A percentile compares a stretch with the other conserved stretches of the same genome.
phyloP scores from a whole-genome alignment of 2,888 invertebrate species.

The Kuschelorhynchus macadamiae region DNA sequence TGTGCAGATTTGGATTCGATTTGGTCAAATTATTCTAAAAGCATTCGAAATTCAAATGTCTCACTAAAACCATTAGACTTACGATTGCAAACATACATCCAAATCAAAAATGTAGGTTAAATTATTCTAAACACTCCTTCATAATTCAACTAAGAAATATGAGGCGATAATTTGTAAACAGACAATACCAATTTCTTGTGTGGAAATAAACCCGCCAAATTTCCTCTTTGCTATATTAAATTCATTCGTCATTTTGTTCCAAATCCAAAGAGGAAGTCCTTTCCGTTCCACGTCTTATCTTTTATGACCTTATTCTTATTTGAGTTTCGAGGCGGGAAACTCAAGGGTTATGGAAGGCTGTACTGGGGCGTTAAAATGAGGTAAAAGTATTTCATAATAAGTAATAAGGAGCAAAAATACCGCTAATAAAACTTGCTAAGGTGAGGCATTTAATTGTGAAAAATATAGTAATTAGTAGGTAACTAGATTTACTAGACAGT shows the following conservation, averaged over 20 bases:
- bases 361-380: too few species aligned
- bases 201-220: slow-evolving; percentile 3
- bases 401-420: too few species aligned
- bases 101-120: background rate
- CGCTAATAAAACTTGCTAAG: too few species aligned
- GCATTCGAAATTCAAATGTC: too few species aligned
- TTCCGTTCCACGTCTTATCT: slow-evolving; percentile 35
- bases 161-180: background rate
- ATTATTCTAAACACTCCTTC: background rate
- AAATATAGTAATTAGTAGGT: too few species aligned
- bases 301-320: slow-evolving; percentile 43
- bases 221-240: slow-evolving; percentile 38
- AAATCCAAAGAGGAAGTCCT: slow-evolving; percentile 35
- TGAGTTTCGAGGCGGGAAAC: slow-evolving; percentile 31
- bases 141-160: slow-evolving; percentile 1
- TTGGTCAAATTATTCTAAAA: too few species aligned
- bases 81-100: too few species aligned
- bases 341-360: background rate
- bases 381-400: too few species aligned
- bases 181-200: background rate
- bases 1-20: too few species aligned
- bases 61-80: too few species aligned
- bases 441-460: too few species aligned
- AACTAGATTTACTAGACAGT: too few species aligned
- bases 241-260: slow-evolving; percentile 37